These are phyloP conservation scores for Eleutherodactylus coqui DNA, from an alignment of 2,797 vertebrate genomes.

Conservation along the genomic window DNA sequence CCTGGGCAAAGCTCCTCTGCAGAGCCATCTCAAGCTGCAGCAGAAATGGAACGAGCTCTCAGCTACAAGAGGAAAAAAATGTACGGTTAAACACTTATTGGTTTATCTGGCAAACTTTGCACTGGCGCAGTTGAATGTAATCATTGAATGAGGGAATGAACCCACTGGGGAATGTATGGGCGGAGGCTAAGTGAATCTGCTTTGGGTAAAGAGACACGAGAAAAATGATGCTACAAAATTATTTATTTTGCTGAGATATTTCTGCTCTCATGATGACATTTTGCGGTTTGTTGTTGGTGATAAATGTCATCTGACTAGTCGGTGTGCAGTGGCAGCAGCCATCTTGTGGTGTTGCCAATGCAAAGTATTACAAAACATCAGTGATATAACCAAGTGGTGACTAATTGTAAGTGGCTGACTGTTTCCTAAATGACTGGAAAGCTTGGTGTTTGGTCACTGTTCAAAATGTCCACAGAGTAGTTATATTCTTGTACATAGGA, in stretches of 20 bases:
- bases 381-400: neutral
- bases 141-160: slow-evolving; percentile 4
- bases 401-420: neutral
- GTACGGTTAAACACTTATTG: slow-evolving; percentile 28
- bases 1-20: neutral
- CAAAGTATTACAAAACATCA: neutral
- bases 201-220: slow-evolving; percentile 12
- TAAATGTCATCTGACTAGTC: neutral
- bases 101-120: slow-evolving; percentile 26
- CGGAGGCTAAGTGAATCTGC: neutral
- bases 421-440: neutral
- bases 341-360: neutral
- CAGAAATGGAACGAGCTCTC: slow-evolving; percentile 27
- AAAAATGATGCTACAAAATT: neutral
- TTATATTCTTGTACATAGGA: neutral
- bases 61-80: neutral
- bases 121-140: slow-evolving; percentile 1
- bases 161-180: slow-evolving; percentile 4
- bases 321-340: neutral
- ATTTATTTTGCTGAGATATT: neutral
- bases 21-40: slow-evolving; percentile 10
- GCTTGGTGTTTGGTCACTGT: neutral
- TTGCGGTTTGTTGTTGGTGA: neutral
- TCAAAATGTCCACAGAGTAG: neutral
- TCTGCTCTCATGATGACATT: neutral